phyloP scores from a whole-genome alignment of 1,140 invertebrate genomes.

The Euwallacea fornicatus region DNA sequence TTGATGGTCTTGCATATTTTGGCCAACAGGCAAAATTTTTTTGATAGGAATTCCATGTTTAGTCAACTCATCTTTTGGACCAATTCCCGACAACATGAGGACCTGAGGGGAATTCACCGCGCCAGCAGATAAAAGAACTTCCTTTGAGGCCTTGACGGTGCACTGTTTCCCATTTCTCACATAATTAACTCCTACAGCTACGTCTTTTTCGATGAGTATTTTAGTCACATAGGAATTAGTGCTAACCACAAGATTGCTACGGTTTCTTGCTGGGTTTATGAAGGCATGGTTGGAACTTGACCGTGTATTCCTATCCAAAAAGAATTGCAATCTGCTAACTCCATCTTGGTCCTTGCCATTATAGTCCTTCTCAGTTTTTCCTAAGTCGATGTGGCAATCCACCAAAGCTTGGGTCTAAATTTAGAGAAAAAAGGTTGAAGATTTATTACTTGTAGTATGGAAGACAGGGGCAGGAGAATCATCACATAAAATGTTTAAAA shows the following conservation, averaged over 20 bases:
- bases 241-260: conserved; percentile 59
- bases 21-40: conserved; percentile 64
- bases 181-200: conserved; percentile 64
- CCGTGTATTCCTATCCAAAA: conserved; percentile 58
- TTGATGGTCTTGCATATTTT: conserved; percentile 85
- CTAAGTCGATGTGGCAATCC: conserved; percentile 56
- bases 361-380: conserved; percentile 58
- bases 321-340: conserved; percentile 69
- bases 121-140: conserved; percentile 63
- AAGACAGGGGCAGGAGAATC: background rate
- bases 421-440: background rate
- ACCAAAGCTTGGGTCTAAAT: conserved; percentile 9
- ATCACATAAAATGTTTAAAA: background rate
- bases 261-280: conserved; percentile 56
- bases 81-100: conserved; percentile 63
- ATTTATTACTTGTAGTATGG: background rate
- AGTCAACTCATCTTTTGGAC: conserved; percentile 56
- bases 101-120: conserved; percentile 56
- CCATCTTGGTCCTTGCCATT: conserved; percentile 66
- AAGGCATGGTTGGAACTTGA: conserved; percentile 61
- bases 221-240: conserved; percentile 53
- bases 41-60: conserved; percentile 51
- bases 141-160: conserved; percentile 55
- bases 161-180: conserved; percentile 48
- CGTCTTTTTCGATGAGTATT: conserved; percentile 60